Evolutionary conservation across 2,888 invertebrate species (phyloP).

Genomic region (Pelosia muscerda): DNA sequence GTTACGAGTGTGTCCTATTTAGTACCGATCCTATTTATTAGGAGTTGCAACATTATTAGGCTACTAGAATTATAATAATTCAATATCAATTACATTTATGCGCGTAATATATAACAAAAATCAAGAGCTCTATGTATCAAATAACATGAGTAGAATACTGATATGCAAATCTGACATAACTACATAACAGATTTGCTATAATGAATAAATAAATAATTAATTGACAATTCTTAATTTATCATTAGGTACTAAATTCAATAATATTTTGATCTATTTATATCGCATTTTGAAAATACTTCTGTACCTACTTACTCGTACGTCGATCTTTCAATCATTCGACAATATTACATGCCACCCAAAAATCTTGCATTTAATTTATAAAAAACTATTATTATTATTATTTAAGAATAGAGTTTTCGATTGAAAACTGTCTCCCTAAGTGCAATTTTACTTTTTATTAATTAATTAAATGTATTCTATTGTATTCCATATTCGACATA

Average conservation of each 20-base stretch:
- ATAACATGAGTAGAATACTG: not conserved
- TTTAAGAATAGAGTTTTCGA: constrained; percentile 67
- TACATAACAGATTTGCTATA: not conserved
- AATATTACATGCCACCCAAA: constrained; percentile 78
- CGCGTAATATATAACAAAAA: not conserved
- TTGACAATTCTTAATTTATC: no score
- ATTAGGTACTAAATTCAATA: no score
- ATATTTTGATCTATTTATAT: not conserved
- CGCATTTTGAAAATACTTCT: not conserved
- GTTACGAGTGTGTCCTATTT: constrained; percentile 5
- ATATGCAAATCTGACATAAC: not conserved
- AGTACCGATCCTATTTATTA: not conserved
- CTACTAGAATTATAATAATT: not conserved
- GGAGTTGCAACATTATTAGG: not conserved
- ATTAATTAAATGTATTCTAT: constrained; percentile 49
- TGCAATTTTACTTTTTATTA: constrained; percentile 76
- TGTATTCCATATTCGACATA: constrained; percentile 51
- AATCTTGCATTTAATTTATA: constrained; percentile 81
- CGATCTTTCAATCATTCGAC: constrained; percentile 56
- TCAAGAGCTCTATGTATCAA: not conserved
- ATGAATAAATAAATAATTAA: no score
- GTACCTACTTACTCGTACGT: constrained; percentile 18
- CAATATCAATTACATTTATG: not conserved
- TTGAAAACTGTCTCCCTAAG: constrained; percentile 71
- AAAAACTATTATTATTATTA: constrained; percentile 68